Evolutionary conservation across 2,113 vertebrate genomes (phyloP), one percentile per base, ranked within the genome.

Genomic region (Crotalus helleri): DNA sequence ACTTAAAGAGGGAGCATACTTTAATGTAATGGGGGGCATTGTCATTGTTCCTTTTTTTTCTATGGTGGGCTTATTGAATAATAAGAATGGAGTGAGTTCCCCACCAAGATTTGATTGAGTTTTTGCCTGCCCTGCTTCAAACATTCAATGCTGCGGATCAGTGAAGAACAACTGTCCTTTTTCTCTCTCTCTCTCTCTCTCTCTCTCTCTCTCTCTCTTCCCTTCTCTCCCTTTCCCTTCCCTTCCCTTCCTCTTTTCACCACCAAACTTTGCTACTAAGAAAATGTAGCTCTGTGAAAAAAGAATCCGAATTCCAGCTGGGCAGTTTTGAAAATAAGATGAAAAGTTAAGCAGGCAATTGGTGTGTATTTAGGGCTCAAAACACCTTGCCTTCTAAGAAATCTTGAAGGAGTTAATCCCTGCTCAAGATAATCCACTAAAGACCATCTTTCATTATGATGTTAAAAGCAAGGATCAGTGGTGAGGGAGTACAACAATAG

Each of bases 371-470:
- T 98, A 98, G 97, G 98, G 97, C 97, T 98, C 97, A 98, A 98
- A 98, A 98, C 98, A 98, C 98, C 98, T 98, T 98, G 98, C 98
- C 97, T 97, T 97, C 98, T 98, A 98, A 98, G 98, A 98, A 98
- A 98, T 97, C 97, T 98, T 98, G 98, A 98, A 98, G 98, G 98
- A 98, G 97, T 98, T 98, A 98, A 98, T 98, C 98, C 98, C 97
- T 98, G 98, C 98, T 98, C 98, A 97, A 98, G 98, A 98, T 98
- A 98, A 98, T 98, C 98, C 98, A 98, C 98, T 98, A 98, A 98
- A 98, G 98, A 98, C 97, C 98, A 98, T 97, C 98, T 98, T 98
- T 98, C 98, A 98, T 98, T 98, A 98, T 98, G 98, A 98, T 98
- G 98, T 98, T 98, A 98, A 98, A 98, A 98, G 98, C 98, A 96